Conservation (phyloP, 2,113 vertebrate species). For the Egretta garzetta region DNA sequence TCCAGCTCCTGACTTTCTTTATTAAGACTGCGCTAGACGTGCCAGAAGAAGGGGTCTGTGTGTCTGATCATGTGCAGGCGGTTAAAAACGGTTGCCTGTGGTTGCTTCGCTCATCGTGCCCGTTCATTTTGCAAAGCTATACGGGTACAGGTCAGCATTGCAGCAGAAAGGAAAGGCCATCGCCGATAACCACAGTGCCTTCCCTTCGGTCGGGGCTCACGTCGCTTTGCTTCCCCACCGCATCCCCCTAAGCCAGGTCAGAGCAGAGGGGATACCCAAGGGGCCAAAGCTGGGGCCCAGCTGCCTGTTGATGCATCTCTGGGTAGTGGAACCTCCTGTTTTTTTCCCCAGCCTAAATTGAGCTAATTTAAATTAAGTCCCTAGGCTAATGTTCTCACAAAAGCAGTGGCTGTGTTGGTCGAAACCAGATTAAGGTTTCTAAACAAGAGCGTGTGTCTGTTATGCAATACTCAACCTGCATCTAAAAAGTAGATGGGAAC, state of each 20-base stretch:
- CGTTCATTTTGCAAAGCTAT: neutral
- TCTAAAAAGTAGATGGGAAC: neutral
- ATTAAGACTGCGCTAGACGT: slow-evolving; percentile 57
- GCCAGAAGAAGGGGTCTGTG: slow-evolving; percentile 34
- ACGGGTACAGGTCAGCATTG: rapidly evolving
- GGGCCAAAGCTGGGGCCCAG: neutral
- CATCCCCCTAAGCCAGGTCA: neutral
- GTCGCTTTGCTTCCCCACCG: rapidly evolving
- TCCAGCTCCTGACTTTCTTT: slow-evolving; percentile 43
- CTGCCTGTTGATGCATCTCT: neutral
- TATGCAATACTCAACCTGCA: neutral
- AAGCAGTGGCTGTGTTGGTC: neutral
- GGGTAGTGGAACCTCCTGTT: neutral
- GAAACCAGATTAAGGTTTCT: neutral
- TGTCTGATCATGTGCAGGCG: slow-evolving; percentile 21
- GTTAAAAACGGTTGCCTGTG: neutral
- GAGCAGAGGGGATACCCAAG: neutral
- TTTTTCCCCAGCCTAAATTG: neutral
- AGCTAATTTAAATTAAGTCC: neutral
- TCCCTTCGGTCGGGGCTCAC: rapidly evolving
- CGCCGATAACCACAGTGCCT: rapidly evolving
- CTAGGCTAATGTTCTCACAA: neutral
- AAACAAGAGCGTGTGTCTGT: neutral
- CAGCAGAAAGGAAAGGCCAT: neutral
- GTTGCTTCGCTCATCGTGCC: rapidly evolving